A percentile compares a stretch with the other conserved stretches of the same genome.
phyloP scores from a whole-genome alignment of 2,113 vertebrate species.

The Columba livia region DNA sequence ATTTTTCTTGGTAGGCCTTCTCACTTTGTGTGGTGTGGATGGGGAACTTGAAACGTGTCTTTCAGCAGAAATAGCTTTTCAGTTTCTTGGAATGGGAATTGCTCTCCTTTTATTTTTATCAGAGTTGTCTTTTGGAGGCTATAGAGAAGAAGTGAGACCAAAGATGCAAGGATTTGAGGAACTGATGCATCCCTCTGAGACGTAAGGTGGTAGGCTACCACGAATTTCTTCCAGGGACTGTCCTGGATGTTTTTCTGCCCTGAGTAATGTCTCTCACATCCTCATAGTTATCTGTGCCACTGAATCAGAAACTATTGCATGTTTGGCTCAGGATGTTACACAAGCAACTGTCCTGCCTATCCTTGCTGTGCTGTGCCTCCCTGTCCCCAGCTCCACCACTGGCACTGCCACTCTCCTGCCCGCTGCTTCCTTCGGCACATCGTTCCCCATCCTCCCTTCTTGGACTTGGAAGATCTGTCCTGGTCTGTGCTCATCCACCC shows the following conservation, averaged over 20 bases:
- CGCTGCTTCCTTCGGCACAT: fast-evolving
- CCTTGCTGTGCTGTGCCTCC: neutral
- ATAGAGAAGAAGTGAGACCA: too few relatives aligned
- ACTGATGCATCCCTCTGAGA: too few relatives aligned
- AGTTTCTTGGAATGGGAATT: neutral
- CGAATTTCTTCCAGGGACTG: neutral
- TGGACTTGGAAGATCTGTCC: fast-evolving
- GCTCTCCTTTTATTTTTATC: neutral
- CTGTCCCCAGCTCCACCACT: neutral
- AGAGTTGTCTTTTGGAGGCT: too few relatives aligned
- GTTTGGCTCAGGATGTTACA: neutral
- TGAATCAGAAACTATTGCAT: neutral
- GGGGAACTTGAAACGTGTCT: neutral
- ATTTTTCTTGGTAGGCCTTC: neutral
- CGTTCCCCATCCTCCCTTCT: neutral
- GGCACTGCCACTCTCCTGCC: neutral
- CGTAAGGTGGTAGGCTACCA: too few relatives aligned
- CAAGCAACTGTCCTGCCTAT: neutral
- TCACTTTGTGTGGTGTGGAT: too few relatives aligned
- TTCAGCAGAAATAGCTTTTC: neutral
- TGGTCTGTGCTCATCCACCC: neutral
- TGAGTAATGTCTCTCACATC: neutral
- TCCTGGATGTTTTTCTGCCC: neutral
- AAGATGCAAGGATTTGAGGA: too few relatives aligned
- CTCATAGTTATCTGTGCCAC: neutral